Evolutionary conservation across 2,888 invertebrate species (phyloP).

Genomic region (Hydroisotoma schaefferi): DNA sequence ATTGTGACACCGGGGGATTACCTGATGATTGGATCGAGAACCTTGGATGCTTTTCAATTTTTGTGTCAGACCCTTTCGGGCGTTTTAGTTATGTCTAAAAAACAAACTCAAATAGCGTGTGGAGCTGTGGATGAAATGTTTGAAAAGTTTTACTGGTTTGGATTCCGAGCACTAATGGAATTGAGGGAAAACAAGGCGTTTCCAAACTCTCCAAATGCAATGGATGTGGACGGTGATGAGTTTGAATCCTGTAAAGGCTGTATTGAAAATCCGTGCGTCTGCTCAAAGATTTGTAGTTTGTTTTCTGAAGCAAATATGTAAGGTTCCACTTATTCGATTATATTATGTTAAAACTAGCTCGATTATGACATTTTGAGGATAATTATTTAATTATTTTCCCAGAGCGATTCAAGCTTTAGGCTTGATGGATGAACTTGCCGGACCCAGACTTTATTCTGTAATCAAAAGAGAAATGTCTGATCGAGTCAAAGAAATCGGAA

Average conservation of each 20-base stretch:
- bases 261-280: constrained; percentile 31
- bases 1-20: constrained; percentile 18
- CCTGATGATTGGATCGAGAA: constrained; percentile 14
- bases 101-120: constrained; percentile 16
- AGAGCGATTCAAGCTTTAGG: constrained; percentile 35
- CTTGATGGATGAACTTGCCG: constrained; percentile 68
- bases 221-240: constrained; percentile 3
- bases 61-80: constrained; percentile 34
- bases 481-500: constrained; percentile 79
- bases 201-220: background rate
- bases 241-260: constrained; percentile 32
- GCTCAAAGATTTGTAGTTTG: constrained; percentile 49
- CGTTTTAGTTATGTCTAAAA: constrained; percentile 21
- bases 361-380: background rate
- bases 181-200: constrained; percentile 13
- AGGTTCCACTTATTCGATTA: too few relatives aligned
- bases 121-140: constrained; percentile 32
- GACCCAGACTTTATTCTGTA: constrained; percentile 76
- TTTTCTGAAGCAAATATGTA: constrained; percentile 75
- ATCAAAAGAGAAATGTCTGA: constrained; percentile 78
- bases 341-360: too few relatives aligned
- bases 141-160: constrained; percentile 40
- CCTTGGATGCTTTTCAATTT: constrained; percentile 32
- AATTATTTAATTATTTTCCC: constrained; percentile 11
- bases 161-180: constrained; percentile 33